Conservation (phyloP, 2,113 vertebrate genomes). For the Takifugu bimaculatus region DNA sequence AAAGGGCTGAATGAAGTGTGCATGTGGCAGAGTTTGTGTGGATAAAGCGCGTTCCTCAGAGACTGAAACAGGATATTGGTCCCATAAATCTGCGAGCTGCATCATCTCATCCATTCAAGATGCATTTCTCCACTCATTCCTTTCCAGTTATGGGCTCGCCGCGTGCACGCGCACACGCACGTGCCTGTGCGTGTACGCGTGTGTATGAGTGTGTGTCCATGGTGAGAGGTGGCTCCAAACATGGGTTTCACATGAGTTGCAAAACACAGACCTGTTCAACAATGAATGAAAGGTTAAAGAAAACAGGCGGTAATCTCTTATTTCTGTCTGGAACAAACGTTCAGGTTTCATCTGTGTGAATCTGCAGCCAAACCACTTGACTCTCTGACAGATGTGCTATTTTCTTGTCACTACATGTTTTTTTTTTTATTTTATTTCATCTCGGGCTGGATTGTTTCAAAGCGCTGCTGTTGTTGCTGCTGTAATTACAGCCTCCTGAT, state of each 20-base stretch:
- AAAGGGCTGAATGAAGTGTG: slow-evolving; percentile 7
- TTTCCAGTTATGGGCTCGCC: slow-evolving; percentile 36
- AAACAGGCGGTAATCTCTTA: slow-evolving; percentile 22
- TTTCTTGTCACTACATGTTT: background rate
- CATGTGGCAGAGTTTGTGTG: background rate
- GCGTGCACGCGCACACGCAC: background rate
- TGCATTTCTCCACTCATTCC: slow-evolving; percentile 48
- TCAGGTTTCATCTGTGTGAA: slow-evolving; percentile 10
- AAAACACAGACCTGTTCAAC: slow-evolving; percentile 49
- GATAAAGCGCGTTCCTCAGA: slow-evolving; percentile 12
- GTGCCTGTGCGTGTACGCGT: slow-evolving; percentile 14
- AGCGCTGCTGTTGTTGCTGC: slow-evolving; percentile 10
- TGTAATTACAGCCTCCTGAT: slow-evolving; percentile 13
- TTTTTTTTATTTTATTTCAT: background rate
- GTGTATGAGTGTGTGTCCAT: slow-evolving; percentile 10
- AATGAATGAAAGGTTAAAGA: slow-evolving; percentile 32
- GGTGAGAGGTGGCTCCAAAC: slow-evolving; percentile 49
- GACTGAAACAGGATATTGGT: slow-evolving; percentile 42
- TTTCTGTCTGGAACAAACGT: slow-evolving; percentile 5
- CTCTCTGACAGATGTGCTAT: slow-evolving; percentile 6
- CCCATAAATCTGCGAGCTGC: slow-evolving; percentile 47
- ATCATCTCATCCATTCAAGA: slow-evolving; percentile 38
- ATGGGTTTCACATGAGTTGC: slow-evolving; percentile 47
- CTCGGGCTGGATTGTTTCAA: background rate
- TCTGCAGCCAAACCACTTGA: slow-evolving; percentile 14